Percentiles rank a stretch among this genome's conserved stretches.
Conservation (phyloP, 2,113 vertebrate genomes). For the Pluvianellus socialis region DNA sequence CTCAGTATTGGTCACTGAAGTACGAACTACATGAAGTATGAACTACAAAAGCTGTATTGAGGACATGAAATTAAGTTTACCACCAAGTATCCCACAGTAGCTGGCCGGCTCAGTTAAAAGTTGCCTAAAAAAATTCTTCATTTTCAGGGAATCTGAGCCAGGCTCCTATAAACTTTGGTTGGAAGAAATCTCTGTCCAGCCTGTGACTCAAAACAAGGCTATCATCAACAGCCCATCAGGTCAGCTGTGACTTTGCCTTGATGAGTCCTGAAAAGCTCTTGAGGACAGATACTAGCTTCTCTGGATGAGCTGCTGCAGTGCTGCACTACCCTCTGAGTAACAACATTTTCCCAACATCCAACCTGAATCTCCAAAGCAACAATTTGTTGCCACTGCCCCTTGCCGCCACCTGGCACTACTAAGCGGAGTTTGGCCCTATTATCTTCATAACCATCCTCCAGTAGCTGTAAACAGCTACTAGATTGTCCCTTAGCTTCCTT, state of each 20-base stretch:
- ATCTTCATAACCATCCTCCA: background rate
- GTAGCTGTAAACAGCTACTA: background rate
- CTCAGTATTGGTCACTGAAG: background rate
- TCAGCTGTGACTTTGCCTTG: background rate
- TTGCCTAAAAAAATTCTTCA: background rate
- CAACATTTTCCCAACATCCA: background rate
- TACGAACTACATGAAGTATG: background rate
- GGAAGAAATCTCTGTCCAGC: background rate
- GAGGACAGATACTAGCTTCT: background rate
- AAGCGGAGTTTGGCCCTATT: background rate
- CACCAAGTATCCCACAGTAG: background rate
- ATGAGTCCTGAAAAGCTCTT: background rate
- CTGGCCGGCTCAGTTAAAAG: background rate
- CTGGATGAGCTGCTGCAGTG: background rate
- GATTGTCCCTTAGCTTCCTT: background rate
- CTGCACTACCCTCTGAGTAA: background rate
- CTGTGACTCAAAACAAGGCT: background rate
- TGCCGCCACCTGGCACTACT: background rate
- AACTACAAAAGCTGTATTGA: background rate
- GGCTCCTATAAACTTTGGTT: background rate
- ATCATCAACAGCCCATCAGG: background rate
- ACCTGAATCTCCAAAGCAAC: background rate
- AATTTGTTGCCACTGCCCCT: background rate
- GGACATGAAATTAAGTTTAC: background rate
- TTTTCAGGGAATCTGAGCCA: background rate